These are phyloP conservation scores for Athene noctua DNA, from an alignment of 2,113 vertebrate species.

Conservation along the genomic window DNA sequence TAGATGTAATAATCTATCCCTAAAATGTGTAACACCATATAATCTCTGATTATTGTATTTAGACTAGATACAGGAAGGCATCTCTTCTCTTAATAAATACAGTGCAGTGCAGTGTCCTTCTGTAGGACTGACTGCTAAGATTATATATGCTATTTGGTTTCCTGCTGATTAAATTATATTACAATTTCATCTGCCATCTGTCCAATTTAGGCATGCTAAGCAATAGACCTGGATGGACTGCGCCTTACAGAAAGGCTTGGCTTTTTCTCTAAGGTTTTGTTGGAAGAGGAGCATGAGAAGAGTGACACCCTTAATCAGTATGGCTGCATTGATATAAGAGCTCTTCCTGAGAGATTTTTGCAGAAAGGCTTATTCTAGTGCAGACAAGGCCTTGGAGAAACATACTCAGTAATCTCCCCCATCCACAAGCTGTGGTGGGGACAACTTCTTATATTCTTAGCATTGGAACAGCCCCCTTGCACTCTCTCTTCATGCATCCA, in stretches of 20 bases:
- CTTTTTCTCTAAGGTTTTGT: not conserved
- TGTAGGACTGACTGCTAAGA: not conserved
- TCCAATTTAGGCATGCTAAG: not conserved
- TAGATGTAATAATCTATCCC: not conserved
- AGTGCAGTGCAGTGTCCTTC: not conserved
- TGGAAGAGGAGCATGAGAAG: not conserved
- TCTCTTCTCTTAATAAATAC: not conserved
- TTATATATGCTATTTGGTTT: conserved; percentile 7
- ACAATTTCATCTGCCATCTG: not conserved
- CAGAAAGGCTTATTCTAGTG: not conserved
- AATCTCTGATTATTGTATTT: not conserved
- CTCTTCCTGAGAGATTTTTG: not conserved
- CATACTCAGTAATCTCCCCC: not conserved
- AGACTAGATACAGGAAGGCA: not conserved
- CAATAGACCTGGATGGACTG: not conserved
- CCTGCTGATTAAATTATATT: not conserved
- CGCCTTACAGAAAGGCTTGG: not conserved
- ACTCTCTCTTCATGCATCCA: not conserved
- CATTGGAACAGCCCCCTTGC: not conserved
- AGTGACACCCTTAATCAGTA: not conserved
- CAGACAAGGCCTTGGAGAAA: not conserved
- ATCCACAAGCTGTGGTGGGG: not conserved
- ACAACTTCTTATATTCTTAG: not conserved
- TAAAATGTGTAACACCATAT: not conserved
- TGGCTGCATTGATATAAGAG: not conserved